phyloP scores from a whole-genome alignment of 1,140 invertebrate genomes.

The Cardiocondyla obscurior region DNA sequence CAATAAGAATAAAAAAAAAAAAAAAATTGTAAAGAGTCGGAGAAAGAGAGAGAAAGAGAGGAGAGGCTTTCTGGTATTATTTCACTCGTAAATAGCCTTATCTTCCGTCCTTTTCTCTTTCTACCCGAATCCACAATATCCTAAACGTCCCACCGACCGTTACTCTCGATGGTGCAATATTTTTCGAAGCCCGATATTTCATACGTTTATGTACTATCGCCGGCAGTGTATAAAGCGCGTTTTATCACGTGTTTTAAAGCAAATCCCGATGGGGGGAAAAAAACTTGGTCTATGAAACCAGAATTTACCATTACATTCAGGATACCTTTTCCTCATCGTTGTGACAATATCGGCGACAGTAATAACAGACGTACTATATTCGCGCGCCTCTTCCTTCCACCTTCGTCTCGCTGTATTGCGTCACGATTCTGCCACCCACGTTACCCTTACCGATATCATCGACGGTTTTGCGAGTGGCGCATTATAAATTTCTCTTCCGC shows the following conservation, averaged over 20 bases:
- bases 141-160: constrained; percentile 28
- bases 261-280: constrained; percentile 27
- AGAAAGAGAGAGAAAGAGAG: background rate
- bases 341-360: constrained; percentile 7
- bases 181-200: constrained; percentile 50
- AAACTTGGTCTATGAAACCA: constrained; percentile 29
- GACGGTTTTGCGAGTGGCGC: background rate
- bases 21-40: too few species aligned
- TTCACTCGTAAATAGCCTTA: constrained; percentile 18
- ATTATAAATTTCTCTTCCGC: constrained; percentile 1
- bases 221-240: constrained; percentile 38
- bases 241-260: constrained; percentile 51
- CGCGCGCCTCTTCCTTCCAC: background rate
- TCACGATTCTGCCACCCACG: background rate
- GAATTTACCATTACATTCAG: constrained; percentile 18
- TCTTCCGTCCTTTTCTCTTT: background rate
- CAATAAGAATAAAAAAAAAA: background rate
- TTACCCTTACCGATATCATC: background rate
- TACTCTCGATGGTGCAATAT: constrained; percentile 53
- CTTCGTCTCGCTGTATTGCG: background rate
- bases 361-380: constrained; percentile 31
- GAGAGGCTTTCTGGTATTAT: background rate
- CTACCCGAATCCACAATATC: constrained; percentile 31
- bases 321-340: background rate
- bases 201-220: constrained; percentile 55